These are phyloP conservation scores for Euspilapteryx auroguttella DNA, from an alignment of 2,888 invertebrate genomes.

Conservation along the genomic window DNA sequence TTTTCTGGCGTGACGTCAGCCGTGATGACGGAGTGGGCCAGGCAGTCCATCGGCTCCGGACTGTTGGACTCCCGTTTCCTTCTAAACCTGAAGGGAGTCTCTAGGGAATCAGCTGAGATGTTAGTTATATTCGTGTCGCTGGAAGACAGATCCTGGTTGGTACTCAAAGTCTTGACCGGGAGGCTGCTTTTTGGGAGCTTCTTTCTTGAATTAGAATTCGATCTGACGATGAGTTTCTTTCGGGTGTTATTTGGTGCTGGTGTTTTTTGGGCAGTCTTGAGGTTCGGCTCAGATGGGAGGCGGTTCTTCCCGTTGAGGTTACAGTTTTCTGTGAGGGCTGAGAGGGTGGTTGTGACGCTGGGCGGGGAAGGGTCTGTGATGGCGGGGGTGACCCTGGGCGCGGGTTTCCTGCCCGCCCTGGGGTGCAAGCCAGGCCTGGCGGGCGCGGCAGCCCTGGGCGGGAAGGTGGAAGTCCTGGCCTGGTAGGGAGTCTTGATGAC, in stretches of 20 bases:
- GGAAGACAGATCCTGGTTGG: slow-evolving; percentile 44
- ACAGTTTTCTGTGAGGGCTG: slow-evolving; percentile 47
- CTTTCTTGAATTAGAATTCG: slow-evolving; percentile 41
- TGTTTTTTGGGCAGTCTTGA: slow-evolving; percentile 24
- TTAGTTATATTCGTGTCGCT: slow-evolving; percentile 53
- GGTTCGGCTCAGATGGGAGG: slow-evolving; percentile 38
- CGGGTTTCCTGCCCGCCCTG: slow-evolving; percentile 35
- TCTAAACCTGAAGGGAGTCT: slow-evolving; percentile 42
- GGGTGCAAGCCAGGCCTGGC: slow-evolving; percentile 38
- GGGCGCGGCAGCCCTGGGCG: slow-evolving; percentile 34
- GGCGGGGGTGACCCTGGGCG: slow-evolving; percentile 31
- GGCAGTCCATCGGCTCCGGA: slow-evolving; percentile 49
- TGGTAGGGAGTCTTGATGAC: slow-evolving; percentile 37
- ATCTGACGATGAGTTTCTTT: slow-evolving; percentile 43
- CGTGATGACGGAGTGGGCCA: slow-evolving; percentile 37
- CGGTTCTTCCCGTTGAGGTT: slow-evolving; percentile 47
- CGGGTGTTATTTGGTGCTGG: slow-evolving; percentile 21
- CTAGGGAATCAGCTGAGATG: slow-evolving; percentile 46
- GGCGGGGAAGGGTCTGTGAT: slow-evolving; percentile 18
- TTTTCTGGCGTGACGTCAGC: slow-evolving; percentile 47
- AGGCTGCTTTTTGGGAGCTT: slow-evolving; percentile 35
- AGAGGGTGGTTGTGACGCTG: slow-evolving; percentile 41
- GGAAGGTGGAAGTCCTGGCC: slow-evolving; percentile 46
- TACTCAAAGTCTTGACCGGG: slow-evolving; percentile 25
- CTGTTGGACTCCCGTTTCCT: slow-evolving; percentile 46